Evolutionary conservation across 2,888 invertebrate genomes (phyloP).

Genomic region (Boloria selene): DNA sequence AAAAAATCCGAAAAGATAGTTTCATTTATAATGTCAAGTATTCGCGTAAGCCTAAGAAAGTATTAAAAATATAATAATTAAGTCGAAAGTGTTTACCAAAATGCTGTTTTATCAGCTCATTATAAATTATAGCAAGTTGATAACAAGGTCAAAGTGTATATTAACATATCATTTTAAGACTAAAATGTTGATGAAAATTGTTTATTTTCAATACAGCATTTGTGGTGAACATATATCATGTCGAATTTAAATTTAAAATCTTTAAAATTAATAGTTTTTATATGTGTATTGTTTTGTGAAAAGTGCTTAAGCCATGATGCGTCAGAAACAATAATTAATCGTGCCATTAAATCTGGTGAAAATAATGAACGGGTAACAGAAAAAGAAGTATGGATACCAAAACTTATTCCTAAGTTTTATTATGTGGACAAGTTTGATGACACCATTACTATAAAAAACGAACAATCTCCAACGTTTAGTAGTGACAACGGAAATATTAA

Average conservation of each 20-base stretch:
- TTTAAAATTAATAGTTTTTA: conserved; percentile 19
- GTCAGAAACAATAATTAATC: neutral
- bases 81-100: too few species aligned
- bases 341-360: neutral
- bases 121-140: conserved; percentile 8
- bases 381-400: too few species aligned
- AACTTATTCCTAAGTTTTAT: too few species aligned
- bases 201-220: neutral
- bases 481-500: neutral
- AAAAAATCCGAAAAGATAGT: too few species aligned
- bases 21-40: too few species aligned
- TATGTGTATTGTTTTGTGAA: conserved; percentile 45
- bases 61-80: too few species aligned
- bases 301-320: conserved; percentile 29
- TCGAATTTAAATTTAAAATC: neutral
- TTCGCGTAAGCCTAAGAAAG: too few species aligned
- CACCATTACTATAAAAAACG: neutral
- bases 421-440: too few species aligned
- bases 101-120: neutral
- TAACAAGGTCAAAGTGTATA: conserved; percentile 55
- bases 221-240: conserved; percentile 1
- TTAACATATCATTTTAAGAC: conserved; percentile 31
- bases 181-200: neutral
- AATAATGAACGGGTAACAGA: neutral
- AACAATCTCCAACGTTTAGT: neutral